Percentiles rank a stretch among this genome's conserved stretches.
Evolutionary conservation across 2,113 vertebrate species (phyloP).

Genomic region (Nannobrachium achirus): DNA sequence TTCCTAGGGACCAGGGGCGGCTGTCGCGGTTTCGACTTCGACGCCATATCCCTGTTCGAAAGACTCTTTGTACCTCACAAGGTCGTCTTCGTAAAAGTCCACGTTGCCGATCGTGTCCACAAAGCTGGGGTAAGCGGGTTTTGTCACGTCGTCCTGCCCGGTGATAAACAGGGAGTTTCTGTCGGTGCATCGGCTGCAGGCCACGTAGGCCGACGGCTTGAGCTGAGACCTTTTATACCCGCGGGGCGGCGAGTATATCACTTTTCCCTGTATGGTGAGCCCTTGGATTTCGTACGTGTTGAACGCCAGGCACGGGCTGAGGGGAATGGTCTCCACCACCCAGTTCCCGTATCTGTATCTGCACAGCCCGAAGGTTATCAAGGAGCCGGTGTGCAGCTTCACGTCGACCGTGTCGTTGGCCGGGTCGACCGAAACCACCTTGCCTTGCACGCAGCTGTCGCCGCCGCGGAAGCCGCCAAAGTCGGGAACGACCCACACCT

Average conservation of each 20-base stretch:
- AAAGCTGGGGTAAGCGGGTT: background rate
- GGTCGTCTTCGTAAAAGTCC: background rate
- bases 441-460: background rate
- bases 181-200: background rate
- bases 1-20: background rate
- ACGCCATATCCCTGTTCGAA: background rate
- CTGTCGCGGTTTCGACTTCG: background rate
- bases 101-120: background rate
- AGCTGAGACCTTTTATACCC: background rate
- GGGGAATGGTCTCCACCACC: background rate
- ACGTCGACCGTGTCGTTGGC: background rate
- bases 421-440: background rate
- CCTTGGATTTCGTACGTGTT: background rate
- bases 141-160: background rate
- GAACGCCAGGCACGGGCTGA: background rate
- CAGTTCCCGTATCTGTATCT: background rate
- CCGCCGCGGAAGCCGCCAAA: background rate
- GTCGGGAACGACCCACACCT: background rate
- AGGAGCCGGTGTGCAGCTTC: background rate
- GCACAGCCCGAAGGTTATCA: background rate
- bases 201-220: background rate
- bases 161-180: background rate
- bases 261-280: background rate
- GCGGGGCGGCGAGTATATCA: background rate
- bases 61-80: background rate